Evolutionary conservation across 2,888 invertebrate genomes (phyloP), one percentile per base, ranked within the genome.

Genomic region (Nomada ruficornis): DNA sequence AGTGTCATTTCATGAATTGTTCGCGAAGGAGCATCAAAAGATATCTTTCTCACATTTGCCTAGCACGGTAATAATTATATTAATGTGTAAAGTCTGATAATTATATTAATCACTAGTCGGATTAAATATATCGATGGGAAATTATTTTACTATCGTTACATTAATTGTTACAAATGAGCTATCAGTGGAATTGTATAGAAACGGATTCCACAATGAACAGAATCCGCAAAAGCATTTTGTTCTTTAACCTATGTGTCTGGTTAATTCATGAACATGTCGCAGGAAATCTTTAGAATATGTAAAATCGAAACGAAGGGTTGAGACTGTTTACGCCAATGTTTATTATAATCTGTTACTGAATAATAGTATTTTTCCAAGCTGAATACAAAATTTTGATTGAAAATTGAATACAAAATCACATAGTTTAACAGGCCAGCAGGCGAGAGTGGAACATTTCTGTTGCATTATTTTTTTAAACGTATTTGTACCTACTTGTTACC

Each of bases 351-450:
- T 65, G 15, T 50, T 23, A n/a, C 52, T 23, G 42, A 5, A n/a
- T 15, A 55, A 23, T 36, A 44, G 70, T 60, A 36, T 23, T 80
- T 71, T 68, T 68, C 57, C 76, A 72, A 59, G 20, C 26, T 68
- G n/a, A n/a, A n/a, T n/a, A n/a, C n/a, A n/a, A n/a, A n/a, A n/a
- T n/a, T n/a, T n/a, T n/a, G n/a, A n/a, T n/a, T n/a, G n/a, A n/a
- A n/a, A n/a, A 78, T 50, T 26, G 70, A 76, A 72, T 76, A 13
- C 26, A 70, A 64, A 70, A 54, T 55, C 44, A 52, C 15, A 3
- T 18, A 62, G 44, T 10, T 13, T 29, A 29, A 26, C 59, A 67
- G 20, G 36, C 54, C 52, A n/a, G n/a, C n/a, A 36, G n/a, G 15
- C 15, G n/a, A 18, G 2, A 59, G 18, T 26, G 26, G 2, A 7